Evolutionary conservation across 1,140 invertebrate species (phyloP), one percentile per base, ranked within the genome.

Genomic region (Marisa cornuarietis): DNA sequence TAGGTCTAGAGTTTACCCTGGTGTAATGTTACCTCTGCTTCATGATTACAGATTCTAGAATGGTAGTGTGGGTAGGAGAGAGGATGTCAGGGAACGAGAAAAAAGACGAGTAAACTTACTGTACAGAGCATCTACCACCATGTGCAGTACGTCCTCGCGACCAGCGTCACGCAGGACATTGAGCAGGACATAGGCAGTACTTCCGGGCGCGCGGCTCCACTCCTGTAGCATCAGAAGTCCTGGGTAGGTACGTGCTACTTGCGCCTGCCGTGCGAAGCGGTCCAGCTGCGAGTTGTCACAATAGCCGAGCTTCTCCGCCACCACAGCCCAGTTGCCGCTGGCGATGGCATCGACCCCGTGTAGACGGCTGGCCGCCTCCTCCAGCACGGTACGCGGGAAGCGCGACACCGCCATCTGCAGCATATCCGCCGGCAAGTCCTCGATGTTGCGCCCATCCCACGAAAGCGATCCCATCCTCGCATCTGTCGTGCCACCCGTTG

Each of bases 271-370:
- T 11, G 26, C 26, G 22, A 77, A n/a, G 20, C n/a, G 24, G 8
- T 77, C 76, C 76, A 77, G 76, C 18, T 54, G 61, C 5, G 76
- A 77, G 76, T 62, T 77, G 61, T 69, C 61, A 3, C n/a, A 51
- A 22, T 68, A 77, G 76, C 76, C 76, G 31, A 77, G 76, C 20
- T 77, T 77, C 49, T 77, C 76, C 11, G 76, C 76, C 42, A 77
- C 18, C 1, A 63, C 24, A 14, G 65, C 76, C 76, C 76, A 77
- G 24, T 68, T 77, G 20, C 76, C 76, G 7, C 42, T 51, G 6
- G 61, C 49, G 49, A 68, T 20, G 63, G 18, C 54, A 9, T 66
- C 65, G 54, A 58, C 16, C 6, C 22, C 65, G 18, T 77, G 62
- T 42, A 77, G 76, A 11, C 18, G 49, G 42, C 52, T 68, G 31